Evolutionary conservation across 2,888 invertebrate species (phyloP), one percentile per base, ranked within the genome.

Genomic region (Strigamia transsilvanica): DNA sequence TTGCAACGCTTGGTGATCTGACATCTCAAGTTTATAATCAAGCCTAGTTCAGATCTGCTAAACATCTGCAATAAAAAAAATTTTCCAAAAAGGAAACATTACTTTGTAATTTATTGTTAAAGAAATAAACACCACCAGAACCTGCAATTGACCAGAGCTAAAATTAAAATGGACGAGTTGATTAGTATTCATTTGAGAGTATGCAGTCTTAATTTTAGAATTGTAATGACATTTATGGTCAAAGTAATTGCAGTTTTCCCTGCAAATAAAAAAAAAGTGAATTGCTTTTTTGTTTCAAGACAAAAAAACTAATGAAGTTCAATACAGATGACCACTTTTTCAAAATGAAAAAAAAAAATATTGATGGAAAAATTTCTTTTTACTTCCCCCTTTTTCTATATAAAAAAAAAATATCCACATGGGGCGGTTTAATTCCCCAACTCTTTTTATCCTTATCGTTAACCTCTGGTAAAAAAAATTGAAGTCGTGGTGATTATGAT

Each of bases 281-380:
- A 32, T 73, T 32, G 27, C n/a, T 27, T 73, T 73, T 27, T 73
- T 15, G 13, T 73, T 73, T 32, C 73, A 73, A 73, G 56, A 73
- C 12, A 32, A 32, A 32, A n/a, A 38, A 73, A 73, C 73, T 73
- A 73, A 73, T 73, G 73, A 73, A 23, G 73, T 73, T 73, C 73
- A 73, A 73, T 73, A 73, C 27, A 73, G 73, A 73, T 73, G 73
- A n/a, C 73, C 73, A 73, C 27, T 73, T 66, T 66, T 27, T 32
- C 27, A 32, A 73, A 73, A 23, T 21, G 13, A 7, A 66, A 66
- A 66, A 66, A 73, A 73, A 32, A 73, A 32, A 73, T 27, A 27
- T 73, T 73, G 73, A 23, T 73, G 13, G 1, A 51, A 51, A 51
- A 0, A 9, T 51, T 51, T 51, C 5, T 51, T n/a, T 2, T n/a